Evolutionary conservation across 1,140 invertebrate species (phyloP).

Genomic region (Drosophila quadrilineata): DNA sequence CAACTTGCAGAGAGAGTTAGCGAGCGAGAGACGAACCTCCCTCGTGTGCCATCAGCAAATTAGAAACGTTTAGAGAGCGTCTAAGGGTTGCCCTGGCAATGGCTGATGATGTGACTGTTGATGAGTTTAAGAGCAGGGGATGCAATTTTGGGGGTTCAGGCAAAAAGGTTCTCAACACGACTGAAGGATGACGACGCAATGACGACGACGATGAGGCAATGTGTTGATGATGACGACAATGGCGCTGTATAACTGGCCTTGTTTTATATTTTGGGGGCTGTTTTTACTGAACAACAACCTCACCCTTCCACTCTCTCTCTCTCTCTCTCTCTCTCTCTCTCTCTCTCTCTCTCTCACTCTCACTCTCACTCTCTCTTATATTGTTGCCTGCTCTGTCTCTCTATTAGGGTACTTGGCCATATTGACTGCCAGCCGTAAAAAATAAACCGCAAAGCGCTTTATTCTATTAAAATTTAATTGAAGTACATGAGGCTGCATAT

Average conservation of each 20-base stretch:
- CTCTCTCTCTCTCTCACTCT: neutral
- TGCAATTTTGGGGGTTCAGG: neutral
- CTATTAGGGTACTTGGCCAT: constrained; percentile 24
- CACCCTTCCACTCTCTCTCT: neutral
- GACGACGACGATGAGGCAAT: constrained; percentile 5
- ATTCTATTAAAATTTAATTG: constrained; percentile 73
- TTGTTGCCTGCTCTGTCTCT: neutral
- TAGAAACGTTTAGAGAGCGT: constrained; percentile 66
- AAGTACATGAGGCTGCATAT: constrained; percentile 42
- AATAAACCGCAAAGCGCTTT: constrained; percentile 39
- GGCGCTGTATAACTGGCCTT: constrained; percentile 22
- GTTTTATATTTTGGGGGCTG: neutral
- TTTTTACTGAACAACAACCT: too few relatives aligned
- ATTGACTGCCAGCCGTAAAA: constrained; percentile 32
- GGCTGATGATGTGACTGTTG: constrained; percentile 50
- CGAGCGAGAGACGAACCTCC: constrained; percentile 60
- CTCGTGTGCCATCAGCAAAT: constrained; percentile 74
- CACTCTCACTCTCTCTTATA: neutral
- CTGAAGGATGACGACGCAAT: neutral
- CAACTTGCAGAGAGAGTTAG: too few relatives aligned
- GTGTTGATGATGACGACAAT: constrained; percentile 31
- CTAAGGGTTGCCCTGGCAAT: too few relatives aligned
- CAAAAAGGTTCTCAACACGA: neutral
- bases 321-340: neutral
- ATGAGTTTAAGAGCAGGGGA: neutral